phyloP scores from a whole-genome alignment of 2,888 invertebrate species.

The Conops quadrifasciatus region DNA sequence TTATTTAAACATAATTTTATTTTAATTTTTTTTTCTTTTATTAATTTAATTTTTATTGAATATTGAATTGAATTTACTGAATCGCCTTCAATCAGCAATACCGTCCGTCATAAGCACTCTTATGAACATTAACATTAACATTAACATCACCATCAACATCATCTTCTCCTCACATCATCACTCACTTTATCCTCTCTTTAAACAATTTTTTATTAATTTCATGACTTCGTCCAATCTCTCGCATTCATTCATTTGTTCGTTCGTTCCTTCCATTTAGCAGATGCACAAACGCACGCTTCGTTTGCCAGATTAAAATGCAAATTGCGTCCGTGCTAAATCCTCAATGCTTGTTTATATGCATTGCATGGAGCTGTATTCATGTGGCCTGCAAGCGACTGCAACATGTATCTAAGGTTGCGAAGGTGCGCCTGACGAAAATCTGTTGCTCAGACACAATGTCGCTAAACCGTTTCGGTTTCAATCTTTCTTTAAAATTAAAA shows the following conservation, averaged over 20 bases:
- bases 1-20: too few species aligned
- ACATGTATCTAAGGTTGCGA: slow-evolving; percentile 19
- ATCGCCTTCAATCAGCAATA: too few species aligned
- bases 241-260: slow-evolving; percentile 1
- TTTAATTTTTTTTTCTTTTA: too few species aligned
- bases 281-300: slow-evolving; percentile 28
- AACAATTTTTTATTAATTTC: too few species aligned
- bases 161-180: not conserved
- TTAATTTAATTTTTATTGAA: too few species aligned
- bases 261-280: slow-evolving; percentile 5
- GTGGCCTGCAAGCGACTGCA: not conserved
- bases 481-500: not conserved
- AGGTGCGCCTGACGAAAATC: not conserved
- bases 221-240: not conserved
- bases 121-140: too few species aligned
- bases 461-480: not conserved
- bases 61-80: too few species aligned
- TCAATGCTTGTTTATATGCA: not conserved
- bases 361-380: not conserved
- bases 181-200: too few species aligned
- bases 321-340: not conserved
- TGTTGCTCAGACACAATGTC: slow-evolving; percentile 15
- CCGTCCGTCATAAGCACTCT: too few species aligned
- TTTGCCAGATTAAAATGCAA: slow-evolving; percentile 14
- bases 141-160: not conserved